Conservation (phyloP, 2,113 vertebrate genomes). For the Myxocyprinus asiaticus region DNA sequence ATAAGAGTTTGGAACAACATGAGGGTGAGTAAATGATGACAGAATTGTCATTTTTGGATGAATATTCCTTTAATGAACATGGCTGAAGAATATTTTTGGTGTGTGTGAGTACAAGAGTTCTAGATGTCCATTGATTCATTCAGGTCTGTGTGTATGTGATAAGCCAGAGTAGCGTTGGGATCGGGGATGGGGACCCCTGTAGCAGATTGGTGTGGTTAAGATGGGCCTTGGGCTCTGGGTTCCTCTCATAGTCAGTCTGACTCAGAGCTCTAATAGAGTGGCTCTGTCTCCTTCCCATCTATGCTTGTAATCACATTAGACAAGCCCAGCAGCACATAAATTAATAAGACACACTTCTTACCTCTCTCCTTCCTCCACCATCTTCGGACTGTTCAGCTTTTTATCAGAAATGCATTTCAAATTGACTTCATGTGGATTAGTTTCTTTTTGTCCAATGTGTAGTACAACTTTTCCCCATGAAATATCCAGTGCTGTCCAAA, state of each 20-base stretch:
- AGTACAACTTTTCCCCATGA: neutral
- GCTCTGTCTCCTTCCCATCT: slow-evolving; percentile 37
- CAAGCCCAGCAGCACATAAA: slow-evolving; percentile 48
- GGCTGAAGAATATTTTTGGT: too few relatives aligned
- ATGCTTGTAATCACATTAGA: slow-evolving; percentile 48
- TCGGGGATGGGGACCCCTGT: slow-evolving; percentile 28
- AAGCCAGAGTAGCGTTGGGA: slow-evolving; percentile 28
- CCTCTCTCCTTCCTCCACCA: slow-evolving; percentile 29
- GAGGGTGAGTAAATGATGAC: too few relatives aligned
- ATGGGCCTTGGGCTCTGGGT: slow-evolving; percentile 13
- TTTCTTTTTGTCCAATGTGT: neutral
- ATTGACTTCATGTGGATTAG: neutral
- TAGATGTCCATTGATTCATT: slow-evolving; percentile 15
- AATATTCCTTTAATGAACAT: too few relatives aligned
- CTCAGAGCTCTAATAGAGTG: slow-evolving; percentile 39
- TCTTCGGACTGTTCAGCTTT: slow-evolving; percentile 38
- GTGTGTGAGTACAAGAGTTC: neutral
- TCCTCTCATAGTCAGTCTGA: slow-evolving; percentile 32
- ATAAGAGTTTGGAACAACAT: too few relatives aligned
- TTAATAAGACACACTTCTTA: slow-evolving; percentile 38
- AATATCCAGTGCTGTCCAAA: neutral
- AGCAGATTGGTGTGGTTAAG: slow-evolving; percentile 6
- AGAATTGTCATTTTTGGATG: too few relatives aligned
- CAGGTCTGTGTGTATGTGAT: slow-evolving; percentile 46
- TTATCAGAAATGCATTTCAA: slow-evolving; percentile 34